These are phyloP conservation scores for Drosophila ogumai DNA, from an alignment of 1,140 invertebrate genomes.

Conservation along the genomic window DNA sequence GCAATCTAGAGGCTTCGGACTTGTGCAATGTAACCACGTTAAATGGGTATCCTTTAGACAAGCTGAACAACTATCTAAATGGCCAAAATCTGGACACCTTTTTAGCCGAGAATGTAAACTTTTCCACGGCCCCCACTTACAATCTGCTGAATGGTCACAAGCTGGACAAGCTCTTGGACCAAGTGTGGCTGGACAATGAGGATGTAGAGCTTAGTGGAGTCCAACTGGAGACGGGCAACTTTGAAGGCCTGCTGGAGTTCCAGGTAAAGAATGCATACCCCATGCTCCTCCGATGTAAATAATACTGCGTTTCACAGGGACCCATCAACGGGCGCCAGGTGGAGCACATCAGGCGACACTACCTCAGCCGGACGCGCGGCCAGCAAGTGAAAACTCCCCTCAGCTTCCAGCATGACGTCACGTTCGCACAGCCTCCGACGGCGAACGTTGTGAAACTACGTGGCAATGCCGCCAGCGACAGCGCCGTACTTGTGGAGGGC, in stretches of 20 bases:
- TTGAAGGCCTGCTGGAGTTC: conserved; percentile 72
- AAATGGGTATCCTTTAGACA: conserved; percentile 45
- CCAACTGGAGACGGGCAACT: conserved; percentile 38
- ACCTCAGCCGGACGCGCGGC: conserved; percentile 71
- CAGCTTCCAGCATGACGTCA: conserved; percentile 68
- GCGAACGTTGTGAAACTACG: conserved; percentile 59
- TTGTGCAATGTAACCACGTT: conserved; percentile 49
- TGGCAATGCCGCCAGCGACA: conserved; percentile 37
- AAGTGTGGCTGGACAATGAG: conserved; percentile 78
- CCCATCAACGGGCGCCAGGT: conserved; percentile 62
- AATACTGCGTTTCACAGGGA: conserved; percentile 48
- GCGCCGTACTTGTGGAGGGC: conserved; percentile 61
- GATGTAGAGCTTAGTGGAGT: conserved; percentile 49
- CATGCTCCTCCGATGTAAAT: not conserved
- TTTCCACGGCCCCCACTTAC: conserved; percentile 42
- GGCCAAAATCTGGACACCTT: conserved; percentile 25
- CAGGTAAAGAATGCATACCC: conserved; percentile 20
- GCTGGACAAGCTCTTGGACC: conserved; percentile 55
- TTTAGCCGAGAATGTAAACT: conserved; percentile 60
- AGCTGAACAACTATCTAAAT: conserved; percentile 38
- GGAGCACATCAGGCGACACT: conserved; percentile 60
- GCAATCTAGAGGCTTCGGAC: conserved; percentile 25
- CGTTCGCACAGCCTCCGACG: conserved; percentile 55
- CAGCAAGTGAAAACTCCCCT: conserved; percentile 54
- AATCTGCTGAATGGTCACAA: conserved; percentile 55